A percentile compares a stretch with the other conserved stretches of the same genome.
Conservation (phyloP, 2,797 vertebrate species). For the Propithecus deckenii region DNA sequence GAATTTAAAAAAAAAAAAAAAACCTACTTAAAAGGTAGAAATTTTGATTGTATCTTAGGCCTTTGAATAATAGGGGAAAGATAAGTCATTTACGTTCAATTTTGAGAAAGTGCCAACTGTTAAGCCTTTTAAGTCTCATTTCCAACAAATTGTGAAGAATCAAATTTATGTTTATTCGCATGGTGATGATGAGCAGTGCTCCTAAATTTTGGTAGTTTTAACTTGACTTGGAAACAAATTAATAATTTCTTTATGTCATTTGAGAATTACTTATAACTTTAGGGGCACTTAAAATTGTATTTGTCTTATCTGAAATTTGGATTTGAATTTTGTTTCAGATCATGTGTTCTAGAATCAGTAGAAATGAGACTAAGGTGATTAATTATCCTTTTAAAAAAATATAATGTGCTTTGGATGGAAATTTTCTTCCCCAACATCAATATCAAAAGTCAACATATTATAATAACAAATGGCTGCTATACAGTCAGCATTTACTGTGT, state of each 20-base stretch:
- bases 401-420: neutral
- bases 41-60: neutral
- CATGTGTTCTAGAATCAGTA: neutral
- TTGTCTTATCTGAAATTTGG: constrained; percentile 25
- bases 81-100: neutral
- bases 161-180: neutral
- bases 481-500: neutral
- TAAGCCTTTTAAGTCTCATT: neutral
- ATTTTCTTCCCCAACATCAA: neutral
- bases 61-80: neutral
- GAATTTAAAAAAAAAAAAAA: neutral
- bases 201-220: neutral
- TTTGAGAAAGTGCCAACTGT: neutral
- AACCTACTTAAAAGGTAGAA: neutral
- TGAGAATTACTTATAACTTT: neutral
- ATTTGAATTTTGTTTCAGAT: constrained; percentile 32
- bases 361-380: neutral
- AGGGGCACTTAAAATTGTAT: neutral
- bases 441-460: neutral
- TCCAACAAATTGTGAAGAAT: neutral
- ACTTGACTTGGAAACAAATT: neutral
- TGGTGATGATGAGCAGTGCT: neutral
- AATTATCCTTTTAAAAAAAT: neutral
- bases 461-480: neutral
- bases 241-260: neutral